Base-by-base conservation (phyloP, 2,797 vertebrate species). In the Rhyacichthys aspro region DNA sequence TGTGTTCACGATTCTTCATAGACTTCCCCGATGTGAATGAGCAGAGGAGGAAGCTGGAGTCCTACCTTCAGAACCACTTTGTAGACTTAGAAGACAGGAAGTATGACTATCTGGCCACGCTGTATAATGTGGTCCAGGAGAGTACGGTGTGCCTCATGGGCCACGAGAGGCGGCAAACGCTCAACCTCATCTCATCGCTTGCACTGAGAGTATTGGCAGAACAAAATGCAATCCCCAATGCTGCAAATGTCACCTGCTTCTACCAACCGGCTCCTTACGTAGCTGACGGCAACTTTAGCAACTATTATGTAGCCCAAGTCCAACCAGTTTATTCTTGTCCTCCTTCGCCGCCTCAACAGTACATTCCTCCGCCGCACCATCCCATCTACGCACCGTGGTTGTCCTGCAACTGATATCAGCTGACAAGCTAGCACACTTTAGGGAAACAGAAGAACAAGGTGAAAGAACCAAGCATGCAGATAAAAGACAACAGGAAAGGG, bases 1-100 rank as follows among this genome's bases (percentile, higher is more conserved):
- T 99, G 98, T 99, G 98, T 81, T 99, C 98, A 0, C 94, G 97
- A 64, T 99, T 99, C 90, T 99, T 99, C 90, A 99, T 99, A 76
- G 98, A 99, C 91, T 99, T 99, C 79, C 93, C 98, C 3, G 95
- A 98, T 45, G 76, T 91, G 49, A 86, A 88, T 10, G 96, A 98
- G 59, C 97, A 99, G 89, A 92, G 94, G 74, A 92, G 96, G 45
- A 99, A 99, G 88, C 92, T 99, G 76, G 96, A 99, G 90, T 97
- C 95, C 41, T 99, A 98, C 79, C 93, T 99, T 82, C 97, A 97
- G 91, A 99, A 98, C 91, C 98, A 99, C 91, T 98, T 99, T 70
- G 94, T 98, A 66, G 96, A 96, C 70, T 88, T 97, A 84, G 97
- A 98, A 90, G 96, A 98, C 88, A 93, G 96, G 83, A 99, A 97